Evolutionary conservation across 1,140 invertebrate genomes (phyloP).

Genomic region (Semibalanus balanoides): DNA sequence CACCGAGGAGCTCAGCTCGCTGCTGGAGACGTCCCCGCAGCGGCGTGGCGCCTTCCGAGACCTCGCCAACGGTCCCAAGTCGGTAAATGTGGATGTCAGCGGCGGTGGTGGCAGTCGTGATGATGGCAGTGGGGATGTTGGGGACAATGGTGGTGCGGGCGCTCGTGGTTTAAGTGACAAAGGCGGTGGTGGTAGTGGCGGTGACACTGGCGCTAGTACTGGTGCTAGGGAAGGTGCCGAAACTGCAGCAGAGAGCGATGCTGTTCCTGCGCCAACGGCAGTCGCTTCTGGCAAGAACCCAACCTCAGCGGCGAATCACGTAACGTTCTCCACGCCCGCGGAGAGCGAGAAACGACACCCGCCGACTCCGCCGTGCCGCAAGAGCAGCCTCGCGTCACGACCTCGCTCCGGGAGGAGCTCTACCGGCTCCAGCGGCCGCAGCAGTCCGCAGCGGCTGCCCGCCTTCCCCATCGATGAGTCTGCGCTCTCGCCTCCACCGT

Average conservation of each 20-base stretch:
- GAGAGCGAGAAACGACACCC: neutral
- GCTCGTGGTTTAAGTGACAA: no score
- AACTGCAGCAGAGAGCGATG: no score
- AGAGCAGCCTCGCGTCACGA: neutral
- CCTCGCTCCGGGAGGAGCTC: neutral
- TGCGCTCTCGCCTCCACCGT: no score
- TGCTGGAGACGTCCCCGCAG: neutral
- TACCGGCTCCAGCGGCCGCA: neutral
- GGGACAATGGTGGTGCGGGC: no score
- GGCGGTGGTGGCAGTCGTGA: no score
- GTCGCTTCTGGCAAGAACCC: neutral
- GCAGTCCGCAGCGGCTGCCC: neutral
- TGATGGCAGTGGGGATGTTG: no score
- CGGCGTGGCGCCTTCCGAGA: neutral
- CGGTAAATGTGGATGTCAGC: neutral
- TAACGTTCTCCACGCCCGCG: neutral
- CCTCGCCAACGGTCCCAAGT: neutral
- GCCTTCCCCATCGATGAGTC: neutral
- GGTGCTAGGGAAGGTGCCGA: no score
- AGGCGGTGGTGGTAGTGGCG: no score
- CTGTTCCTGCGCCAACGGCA: no score
- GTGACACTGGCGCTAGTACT: no score
- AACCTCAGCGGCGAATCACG: neutral
- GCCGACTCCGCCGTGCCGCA: neutral
- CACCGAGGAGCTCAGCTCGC: neutral